Base-by-base conservation (phyloP, 2,113 vertebrate species). In the Oreochromis aureus region DNA sequence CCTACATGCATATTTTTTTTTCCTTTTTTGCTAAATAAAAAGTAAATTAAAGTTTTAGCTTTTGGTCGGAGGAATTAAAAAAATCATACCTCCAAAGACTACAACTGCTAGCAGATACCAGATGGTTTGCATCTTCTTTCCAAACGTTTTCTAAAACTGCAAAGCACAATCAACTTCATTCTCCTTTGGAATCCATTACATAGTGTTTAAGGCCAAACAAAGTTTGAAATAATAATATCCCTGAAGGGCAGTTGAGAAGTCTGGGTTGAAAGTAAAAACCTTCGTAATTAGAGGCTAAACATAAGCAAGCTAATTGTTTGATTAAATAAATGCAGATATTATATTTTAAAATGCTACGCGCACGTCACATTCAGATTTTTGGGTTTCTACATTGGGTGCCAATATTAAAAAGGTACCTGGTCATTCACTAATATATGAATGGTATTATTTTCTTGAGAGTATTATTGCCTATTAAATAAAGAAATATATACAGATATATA, bases 321-420 rank as follows among this genome's bases (percentile, higher is more conserved):
- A 81, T 22, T 53, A 81, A 53, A 59, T 16, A n/a, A 18, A 24
- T 44, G 24, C 13, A 78, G 11, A 51, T 53, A 78, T 32, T 32
- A 53, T n/a, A 32, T 53, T 30, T 3, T 78, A 78, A 78, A 78
- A 34, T 78, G 73, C 46, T 78, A 53, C 27, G 10, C n/a, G 12
- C 18, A 78, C 18, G 8, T 90, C 24, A 91, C 84, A 87, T 91
- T 91, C 73, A 15, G 36, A 46, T 27, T 22, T 32, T 53, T 85
- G 9, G 10, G 3, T 81, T 76, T 53, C 41, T n/a, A 34, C 19
- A 86, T 87, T 82, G 81, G 73, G 46, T 78, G 71, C 84, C 82
- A 69, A 82, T 80, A 78, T 61, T 15, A 84, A 24, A 80, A 88
- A 63, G 86, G 91, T 94, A 93, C 86, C 93, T 90, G 16, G 80